phyloP scores from a whole-genome alignment of 2,888 invertebrate species.

The Eilema caniola region DNA sequence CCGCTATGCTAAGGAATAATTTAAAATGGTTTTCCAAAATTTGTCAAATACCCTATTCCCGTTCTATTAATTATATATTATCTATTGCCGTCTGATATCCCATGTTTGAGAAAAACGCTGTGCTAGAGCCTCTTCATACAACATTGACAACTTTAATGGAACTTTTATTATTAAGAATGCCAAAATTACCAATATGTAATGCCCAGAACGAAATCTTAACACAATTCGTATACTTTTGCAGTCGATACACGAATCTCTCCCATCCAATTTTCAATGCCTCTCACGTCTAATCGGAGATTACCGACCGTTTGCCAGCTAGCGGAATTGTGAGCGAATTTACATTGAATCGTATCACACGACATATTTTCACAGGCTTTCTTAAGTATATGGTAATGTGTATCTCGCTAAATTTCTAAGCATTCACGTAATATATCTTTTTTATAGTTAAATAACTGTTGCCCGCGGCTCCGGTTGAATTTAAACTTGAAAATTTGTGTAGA shows the following conservation, averaged over 20 bases:
- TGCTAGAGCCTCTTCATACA: too few species aligned
- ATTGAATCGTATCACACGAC: background rate
- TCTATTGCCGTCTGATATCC: too few species aligned
- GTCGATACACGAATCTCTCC: background rate
- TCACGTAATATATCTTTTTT: background rate
- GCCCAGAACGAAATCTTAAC: background rate
- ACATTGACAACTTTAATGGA: too few species aligned
- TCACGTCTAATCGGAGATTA: slow-evolving; percentile 1
- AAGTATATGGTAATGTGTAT: background rate
- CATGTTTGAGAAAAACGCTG: too few species aligned
- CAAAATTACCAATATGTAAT: too few species aligned
- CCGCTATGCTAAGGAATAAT: too few species aligned
- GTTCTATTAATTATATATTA: too few species aligned
- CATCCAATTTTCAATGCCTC: slow-evolving; percentile 11
- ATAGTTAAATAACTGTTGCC: background rate
- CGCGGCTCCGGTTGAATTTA: too few species aligned
- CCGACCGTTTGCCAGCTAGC: background rate
- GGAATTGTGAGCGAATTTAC: slow-evolving; percentile 7
- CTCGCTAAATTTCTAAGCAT: background rate
- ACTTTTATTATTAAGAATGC: too few species aligned
- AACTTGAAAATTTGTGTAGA: too few species aligned
- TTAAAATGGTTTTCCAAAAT: too few species aligned
- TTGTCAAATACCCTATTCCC: too few species aligned
- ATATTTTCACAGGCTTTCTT: slow-evolving; percentile 17
- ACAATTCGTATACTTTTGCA: background rate